A percentile compares a stretch with the other conserved stretches of the same genome.
phyloP scores from a whole-genome alignment of 1,140 invertebrate species.

The Scaptomyza hsui region DNA sequence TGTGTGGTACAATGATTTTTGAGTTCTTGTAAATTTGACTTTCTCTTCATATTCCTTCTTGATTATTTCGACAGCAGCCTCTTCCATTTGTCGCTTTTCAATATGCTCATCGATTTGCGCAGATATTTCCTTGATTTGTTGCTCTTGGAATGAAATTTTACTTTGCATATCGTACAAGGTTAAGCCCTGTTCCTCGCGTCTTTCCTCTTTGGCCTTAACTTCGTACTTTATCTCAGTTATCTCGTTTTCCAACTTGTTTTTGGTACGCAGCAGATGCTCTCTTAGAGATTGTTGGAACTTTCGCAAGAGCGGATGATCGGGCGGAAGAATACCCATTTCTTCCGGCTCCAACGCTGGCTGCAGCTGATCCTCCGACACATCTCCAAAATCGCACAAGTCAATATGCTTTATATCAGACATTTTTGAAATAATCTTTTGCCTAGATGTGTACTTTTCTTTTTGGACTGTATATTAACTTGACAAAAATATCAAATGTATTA shows the following conservation, averaged over 20 bases:
- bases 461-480: neutral
- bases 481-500: constrained; percentile 14
- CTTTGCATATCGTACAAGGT: constrained; percentile 85
- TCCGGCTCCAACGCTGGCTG: constrained; percentile 45
- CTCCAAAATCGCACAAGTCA: constrained; percentile 55
- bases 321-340: constrained; percentile 64
- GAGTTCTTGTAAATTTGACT: constrained; percentile 74
- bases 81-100: constrained; percentile 81
- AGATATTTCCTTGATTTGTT: constrained; percentile 85
- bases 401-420: constrained; percentile 48
- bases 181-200: constrained; percentile 84
- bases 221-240: constrained; percentile 85
- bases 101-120: constrained; percentile 83
- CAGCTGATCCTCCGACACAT: constrained; percentile 19
- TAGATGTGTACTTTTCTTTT: neutral
- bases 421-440: neutral
- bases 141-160: constrained; percentile 85
- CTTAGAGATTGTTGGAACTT: constrained; percentile 87
- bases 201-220: constrained; percentile 83
- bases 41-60: constrained; percentile 83
- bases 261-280: constrained; percentile 85
- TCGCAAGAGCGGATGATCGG: constrained; percentile 87
- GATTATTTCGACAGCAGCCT: constrained; percentile 65
- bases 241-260: constrained; percentile 86
- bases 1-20: constrained; percentile 81